phyloP scores from a whole-genome alignment of 2,113 vertebrate genomes.

The Paracanthobrama guichenoti region DNA sequence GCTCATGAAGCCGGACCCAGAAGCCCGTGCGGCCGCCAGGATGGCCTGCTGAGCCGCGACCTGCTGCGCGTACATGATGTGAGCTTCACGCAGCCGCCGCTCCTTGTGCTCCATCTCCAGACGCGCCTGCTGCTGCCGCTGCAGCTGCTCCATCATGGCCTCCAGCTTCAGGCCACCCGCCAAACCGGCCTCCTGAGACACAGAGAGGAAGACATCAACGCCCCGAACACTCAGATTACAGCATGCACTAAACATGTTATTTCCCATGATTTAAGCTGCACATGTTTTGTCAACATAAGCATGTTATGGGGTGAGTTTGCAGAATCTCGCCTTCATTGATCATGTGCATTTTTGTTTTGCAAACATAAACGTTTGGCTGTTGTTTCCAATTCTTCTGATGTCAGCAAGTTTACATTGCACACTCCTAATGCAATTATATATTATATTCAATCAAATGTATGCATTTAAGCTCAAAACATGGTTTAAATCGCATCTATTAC shows the following conservation, averaged over 20 bases:
- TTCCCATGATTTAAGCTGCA: too few relatives aligned
- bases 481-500: too few relatives aligned
- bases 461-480: too few relatives aligned
- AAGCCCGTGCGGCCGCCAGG: slow-evolving; percentile 78
- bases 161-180: slow-evolving; percentile 86
- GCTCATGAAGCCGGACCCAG: slow-evolving; percentile 73
- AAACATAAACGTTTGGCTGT: background rate
- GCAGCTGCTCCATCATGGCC: slow-evolving; percentile 91
- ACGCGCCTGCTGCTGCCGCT: slow-evolving; percentile 84
- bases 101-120: slow-evolving; percentile 90
- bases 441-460: too few relatives aligned
- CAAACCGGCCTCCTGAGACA: slow-evolving; percentile 76
- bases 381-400: background rate
- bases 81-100: slow-evolving; percentile 83
- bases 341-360: background rate
- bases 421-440: too few relatives aligned
- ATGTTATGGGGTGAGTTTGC: background rate
- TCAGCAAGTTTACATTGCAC: background rate
- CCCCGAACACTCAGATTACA: background rate
- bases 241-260: too few relatives aligned
- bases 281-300: background rate
- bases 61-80: slow-evolving; percentile 87
- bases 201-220: slow-evolving; percentile 41
- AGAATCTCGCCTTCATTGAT: background rate
- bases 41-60: slow-evolving; percentile 83